Conservation (phyloP, 1,140 invertebrate species). For the Lasaia peninsularis region DNA sequence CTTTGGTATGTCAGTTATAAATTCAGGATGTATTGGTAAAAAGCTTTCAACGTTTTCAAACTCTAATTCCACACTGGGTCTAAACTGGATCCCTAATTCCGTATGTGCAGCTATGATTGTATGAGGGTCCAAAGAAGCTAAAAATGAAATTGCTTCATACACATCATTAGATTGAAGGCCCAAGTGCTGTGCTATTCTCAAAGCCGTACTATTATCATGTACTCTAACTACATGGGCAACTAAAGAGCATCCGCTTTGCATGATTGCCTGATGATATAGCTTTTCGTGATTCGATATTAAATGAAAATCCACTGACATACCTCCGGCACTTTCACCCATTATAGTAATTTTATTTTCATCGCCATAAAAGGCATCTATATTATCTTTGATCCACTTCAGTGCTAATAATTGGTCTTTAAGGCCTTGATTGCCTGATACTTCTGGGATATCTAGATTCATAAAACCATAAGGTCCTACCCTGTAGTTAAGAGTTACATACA, state of each 20-base stretch:
- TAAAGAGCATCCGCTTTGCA: slow-evolving; percentile 27
- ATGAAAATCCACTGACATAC: slow-evolving; percentile 38
- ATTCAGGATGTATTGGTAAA: background rate
- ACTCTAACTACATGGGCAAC: no score
- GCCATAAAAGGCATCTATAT: slow-evolving; percentile 84
- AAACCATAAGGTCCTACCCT: slow-evolving; percentile 82
- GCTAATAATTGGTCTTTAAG: slow-evolving; percentile 83
- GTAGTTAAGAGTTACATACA: slow-evolving; percentile 81
- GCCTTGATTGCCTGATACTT: slow-evolving; percentile 84
- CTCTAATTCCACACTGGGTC: no score
- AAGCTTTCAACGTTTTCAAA: background rate
- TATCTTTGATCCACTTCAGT: slow-evolving; percentile 80
- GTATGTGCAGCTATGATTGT: no score
- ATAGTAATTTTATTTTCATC: slow-evolving; percentile 81
- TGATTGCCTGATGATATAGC: slow-evolving; percentile 34
- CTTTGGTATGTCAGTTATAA: slow-evolving; percentile 1
- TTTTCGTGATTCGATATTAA: slow-evolving; percentile 25
- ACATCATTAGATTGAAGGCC: no score
- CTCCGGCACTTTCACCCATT: slow-evolving; percentile 82
- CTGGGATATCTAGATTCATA: slow-evolving; percentile 80
- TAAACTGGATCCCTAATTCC: no score
- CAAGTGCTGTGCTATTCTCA: no score
- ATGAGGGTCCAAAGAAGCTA: no score
- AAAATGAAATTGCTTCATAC: no score
- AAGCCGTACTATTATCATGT: no score